These are phyloP conservation scores for Arnoldichthys spilopterus DNA, from an alignment of 2,797 vertebrate species.

Conservation along the genomic window DNA sequence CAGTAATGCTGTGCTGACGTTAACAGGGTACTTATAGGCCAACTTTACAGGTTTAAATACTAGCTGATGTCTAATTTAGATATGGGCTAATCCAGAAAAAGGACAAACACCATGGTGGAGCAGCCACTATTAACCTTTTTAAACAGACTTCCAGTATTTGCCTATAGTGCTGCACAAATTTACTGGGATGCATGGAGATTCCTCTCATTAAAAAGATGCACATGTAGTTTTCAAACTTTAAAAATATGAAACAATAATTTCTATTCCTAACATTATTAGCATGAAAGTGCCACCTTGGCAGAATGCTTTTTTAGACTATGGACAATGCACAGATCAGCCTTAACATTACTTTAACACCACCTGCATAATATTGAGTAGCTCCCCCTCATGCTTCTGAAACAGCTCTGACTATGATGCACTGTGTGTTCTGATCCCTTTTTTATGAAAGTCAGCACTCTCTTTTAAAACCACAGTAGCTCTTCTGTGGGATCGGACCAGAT, in stretches of 20 bases:
- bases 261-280: neutral
- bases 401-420: too few species aligned
- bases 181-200: neutral
- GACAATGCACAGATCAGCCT: too few species aligned
- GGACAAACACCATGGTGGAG: neutral
- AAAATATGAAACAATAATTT: too few species aligned
- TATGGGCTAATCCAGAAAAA: conserved; percentile 15
- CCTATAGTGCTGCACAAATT: neutral
- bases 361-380: too few species aligned
- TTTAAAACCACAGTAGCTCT: too few species aligned
- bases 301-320: too few species aligned
- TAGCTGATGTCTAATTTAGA: conserved; percentile 4
- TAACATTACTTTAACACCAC: too few species aligned
- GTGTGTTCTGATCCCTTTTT: too few species aligned
- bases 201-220: neutral
- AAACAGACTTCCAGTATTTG: neutral
- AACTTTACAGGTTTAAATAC: neutral
- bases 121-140: neutral
- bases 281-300: too few species aligned
- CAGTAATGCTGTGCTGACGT: conserved; percentile 1
- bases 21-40: neutral
- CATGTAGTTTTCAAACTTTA: neutral
- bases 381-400: too few species aligned
- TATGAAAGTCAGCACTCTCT: too few species aligned
- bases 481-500: too few species aligned